Conservation (phyloP, 2,888 invertebrate species). For the Agrotis clavis region DNA sequence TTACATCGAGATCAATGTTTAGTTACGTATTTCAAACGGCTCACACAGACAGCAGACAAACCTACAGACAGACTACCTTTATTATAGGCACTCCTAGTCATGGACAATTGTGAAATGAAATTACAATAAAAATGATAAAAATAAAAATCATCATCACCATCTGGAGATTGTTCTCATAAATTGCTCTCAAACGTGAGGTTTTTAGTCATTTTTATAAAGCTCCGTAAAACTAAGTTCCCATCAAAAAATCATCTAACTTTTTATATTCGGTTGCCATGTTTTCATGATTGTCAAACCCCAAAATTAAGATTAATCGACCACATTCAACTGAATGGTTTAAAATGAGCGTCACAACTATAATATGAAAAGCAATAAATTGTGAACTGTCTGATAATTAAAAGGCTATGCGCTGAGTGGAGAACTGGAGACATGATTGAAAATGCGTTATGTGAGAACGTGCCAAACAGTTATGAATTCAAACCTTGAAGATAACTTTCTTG, state of each 20-base stretch:
- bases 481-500: neutral
- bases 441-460: conserved; percentile 53
- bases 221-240: too few relatives aligned
- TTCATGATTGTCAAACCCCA: conserved; percentile 11
- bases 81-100: too few relatives aligned
- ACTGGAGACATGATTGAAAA: conserved; percentile 64
- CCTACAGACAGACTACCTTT: too few relatives aligned
- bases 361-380: conserved; percentile 54
- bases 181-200: too few relatives aligned
- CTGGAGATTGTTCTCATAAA: too few relatives aligned
- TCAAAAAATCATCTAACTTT: neutral
- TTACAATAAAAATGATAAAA: too few relatives aligned
- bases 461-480: neutral
- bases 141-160: too few relatives aligned
- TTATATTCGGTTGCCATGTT: neutral
- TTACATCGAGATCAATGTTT: conserved; percentile 35
- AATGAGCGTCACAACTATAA: conserved; percentile 43
- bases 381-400: conserved; percentile 44
- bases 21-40: conserved; percentile 25
- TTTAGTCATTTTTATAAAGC: too few relatives aligned
- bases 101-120: too few relatives aligned
- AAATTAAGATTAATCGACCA: conserved; percentile 44
- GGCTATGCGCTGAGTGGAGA: conserved; percentile 52
- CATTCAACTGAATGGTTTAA: conserved; percentile 28
- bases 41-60: neutral